phyloP scores from a whole-genome alignment of 2,797 vertebrate genomes.

The Paguma larvata region DNA sequence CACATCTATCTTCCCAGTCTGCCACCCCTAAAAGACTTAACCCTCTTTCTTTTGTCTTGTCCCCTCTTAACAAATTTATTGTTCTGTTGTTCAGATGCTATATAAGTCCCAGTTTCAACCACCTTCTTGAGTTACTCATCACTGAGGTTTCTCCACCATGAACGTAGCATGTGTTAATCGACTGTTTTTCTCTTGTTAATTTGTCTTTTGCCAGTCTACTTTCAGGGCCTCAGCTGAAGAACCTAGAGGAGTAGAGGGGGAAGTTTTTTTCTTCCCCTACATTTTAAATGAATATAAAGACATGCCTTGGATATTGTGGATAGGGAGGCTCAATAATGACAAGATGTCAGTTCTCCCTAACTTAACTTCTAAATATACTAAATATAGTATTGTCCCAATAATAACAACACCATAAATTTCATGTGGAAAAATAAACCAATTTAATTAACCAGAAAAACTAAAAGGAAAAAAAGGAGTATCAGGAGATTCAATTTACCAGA shows the following conservation, averaged over 20 bases:
- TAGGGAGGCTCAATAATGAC: neutral
- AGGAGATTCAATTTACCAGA: neutral
- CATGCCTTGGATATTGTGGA: neutral
- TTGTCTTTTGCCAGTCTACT: neutral
- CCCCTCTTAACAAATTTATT: neutral
- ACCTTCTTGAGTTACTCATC: neutral
- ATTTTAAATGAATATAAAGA: neutral
- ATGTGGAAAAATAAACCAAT: constrained; percentile 1
- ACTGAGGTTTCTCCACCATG: neutral
- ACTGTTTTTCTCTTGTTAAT: neutral
- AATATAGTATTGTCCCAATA: neutral
- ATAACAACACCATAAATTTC: neutral
- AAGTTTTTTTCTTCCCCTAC: neutral
- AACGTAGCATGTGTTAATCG: neutral
- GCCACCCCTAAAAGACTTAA: neutral
- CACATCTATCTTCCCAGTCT: neutral
- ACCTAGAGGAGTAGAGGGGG: accelerated
- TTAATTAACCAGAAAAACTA: constrained; percentile 33
- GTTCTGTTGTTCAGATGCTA: neutral
- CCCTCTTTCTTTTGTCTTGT: neutral
- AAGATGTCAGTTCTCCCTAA: neutral
- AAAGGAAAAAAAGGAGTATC: constrained; percentile 12
- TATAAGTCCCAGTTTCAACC: neutral
- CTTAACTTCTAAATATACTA: constrained; percentile 36
- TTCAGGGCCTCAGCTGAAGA: neutral